These are phyloP conservation scores for Trogon surrucura DNA, from an alignment of 2,113 vertebrate species.

Conservation along the genomic window DNA sequence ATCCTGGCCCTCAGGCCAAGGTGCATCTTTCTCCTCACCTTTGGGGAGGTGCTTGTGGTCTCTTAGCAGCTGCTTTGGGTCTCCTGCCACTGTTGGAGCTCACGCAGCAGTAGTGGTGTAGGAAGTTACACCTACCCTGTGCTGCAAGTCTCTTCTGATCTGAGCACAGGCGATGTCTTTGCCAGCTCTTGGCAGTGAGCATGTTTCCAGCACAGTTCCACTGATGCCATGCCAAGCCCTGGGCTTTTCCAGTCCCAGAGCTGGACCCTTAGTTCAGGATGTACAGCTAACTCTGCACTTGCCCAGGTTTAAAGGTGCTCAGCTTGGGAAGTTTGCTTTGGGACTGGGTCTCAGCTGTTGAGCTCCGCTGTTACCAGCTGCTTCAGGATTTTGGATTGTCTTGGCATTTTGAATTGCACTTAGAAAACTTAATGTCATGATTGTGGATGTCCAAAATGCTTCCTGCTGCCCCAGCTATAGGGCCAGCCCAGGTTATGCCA, in stretches of 20 bases:
- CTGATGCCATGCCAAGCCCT: rapidly evolving
- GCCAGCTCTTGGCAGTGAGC: background rate
- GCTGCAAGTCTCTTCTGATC: background rate
- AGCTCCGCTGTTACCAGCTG: background rate
- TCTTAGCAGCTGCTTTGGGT: background rate
- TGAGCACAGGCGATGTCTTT: background rate
- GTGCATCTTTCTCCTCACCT: background rate
- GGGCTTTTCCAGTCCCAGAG: background rate
- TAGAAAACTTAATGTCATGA: background rate
- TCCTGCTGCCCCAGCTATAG: background rate
- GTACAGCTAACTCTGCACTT: background rate
- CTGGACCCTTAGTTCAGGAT: background rate
- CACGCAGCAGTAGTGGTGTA: background rate
- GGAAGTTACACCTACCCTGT: background rate
- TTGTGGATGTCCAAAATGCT: background rate
- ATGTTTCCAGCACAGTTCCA: background rate
- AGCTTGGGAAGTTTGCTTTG: background rate
- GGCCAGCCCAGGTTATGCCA: background rate
- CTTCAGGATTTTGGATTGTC: background rate
- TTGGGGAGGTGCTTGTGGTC: rapidly evolving
- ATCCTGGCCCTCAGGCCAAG: background rate
- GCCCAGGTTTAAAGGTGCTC: background rate
- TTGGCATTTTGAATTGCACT: background rate
- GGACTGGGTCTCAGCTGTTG: background rate
- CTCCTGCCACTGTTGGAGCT: background rate